phyloP scores from a whole-genome alignment of 2,888 invertebrate species.

The Tipula helvola region DNA sequence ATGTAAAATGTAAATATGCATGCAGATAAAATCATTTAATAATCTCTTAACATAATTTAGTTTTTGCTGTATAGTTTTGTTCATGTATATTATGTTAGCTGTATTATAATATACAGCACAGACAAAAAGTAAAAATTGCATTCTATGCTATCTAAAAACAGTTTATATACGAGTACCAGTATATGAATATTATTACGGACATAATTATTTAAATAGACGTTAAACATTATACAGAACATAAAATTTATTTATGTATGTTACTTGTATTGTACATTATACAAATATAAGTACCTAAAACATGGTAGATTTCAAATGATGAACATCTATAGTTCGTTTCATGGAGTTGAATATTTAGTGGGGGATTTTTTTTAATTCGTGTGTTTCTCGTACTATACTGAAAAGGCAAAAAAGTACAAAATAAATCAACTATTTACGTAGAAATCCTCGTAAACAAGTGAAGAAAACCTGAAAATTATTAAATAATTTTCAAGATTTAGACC shows the following conservation, averaged over 20 bases:
- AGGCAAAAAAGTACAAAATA: too few species aligned
- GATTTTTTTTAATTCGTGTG: too few species aligned
- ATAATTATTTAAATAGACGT: not conserved
- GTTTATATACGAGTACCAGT: not conserved
- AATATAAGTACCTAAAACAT: too few species aligned
- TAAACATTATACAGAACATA: not conserved
- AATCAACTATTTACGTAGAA: too few species aligned
- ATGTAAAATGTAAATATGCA: not conserved
- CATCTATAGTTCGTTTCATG: too few species aligned
- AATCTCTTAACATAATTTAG: not conserved
- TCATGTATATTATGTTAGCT: not conserved
- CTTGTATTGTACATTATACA: not conserved
- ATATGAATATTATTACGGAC: not conserved
- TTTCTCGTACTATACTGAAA: too few species aligned
- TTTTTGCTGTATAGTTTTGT: not conserved
- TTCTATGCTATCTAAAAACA: not conserved
- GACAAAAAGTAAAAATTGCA: not conserved
- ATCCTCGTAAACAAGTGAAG: too few species aligned
- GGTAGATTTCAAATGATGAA: too few species aligned
- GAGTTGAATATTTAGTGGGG: too few species aligned
- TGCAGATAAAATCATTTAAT: not conserved
- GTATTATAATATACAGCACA: not conserved
- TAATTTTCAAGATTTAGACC: too few species aligned
- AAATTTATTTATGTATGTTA: not conserved
- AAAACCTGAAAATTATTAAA: too few species aligned